phyloP scores from a whole-genome alignment of 64 coral and sea anemone genomes.

The Pocillopora verrucosa region DNA sequence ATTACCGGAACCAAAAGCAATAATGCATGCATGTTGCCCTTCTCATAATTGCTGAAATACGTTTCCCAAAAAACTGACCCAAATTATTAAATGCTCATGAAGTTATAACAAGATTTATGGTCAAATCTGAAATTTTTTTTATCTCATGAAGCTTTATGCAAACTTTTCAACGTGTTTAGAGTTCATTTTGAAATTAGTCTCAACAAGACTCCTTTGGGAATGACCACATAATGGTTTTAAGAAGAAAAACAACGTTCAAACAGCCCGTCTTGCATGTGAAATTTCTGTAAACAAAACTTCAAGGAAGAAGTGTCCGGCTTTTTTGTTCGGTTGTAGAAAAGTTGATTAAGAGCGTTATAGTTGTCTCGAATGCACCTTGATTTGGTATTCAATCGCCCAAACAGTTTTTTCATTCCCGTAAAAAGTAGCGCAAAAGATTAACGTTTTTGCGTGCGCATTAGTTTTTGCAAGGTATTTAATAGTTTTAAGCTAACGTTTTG shows the following conservation, averaged over 20 bases:
- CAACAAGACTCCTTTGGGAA: not conserved
- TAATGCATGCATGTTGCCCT: not conserved
- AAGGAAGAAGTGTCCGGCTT: not conserved
- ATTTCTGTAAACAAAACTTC: not conserved
- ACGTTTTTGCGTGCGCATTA: no score
- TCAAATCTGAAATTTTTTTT: not conserved
- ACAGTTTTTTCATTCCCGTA: no score
- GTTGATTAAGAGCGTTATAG: not conserved
- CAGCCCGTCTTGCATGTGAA: not conserved
- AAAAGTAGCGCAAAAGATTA: no score
- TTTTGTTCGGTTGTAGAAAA: not conserved
- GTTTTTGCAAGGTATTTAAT: no score
- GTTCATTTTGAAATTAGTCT: not conserved
- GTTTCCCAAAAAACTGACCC: not conserved
- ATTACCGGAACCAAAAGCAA: not conserved
- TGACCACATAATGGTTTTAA: not conserved
- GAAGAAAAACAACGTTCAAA: not conserved
- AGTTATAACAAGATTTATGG: not conserved
- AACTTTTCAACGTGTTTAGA: constrained; percentile 5
- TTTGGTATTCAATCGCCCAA: not conserved
- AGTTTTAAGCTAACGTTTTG: no score
- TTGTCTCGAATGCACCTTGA: not conserved
- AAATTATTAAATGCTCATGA: not conserved
- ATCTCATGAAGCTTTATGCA: not conserved
- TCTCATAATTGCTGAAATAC: not conserved